Conservation (phyloP, 30 jellyfish, hydroid and myxozoan species). For the Aurelia aurita complex sp. Pacific region DNA sequence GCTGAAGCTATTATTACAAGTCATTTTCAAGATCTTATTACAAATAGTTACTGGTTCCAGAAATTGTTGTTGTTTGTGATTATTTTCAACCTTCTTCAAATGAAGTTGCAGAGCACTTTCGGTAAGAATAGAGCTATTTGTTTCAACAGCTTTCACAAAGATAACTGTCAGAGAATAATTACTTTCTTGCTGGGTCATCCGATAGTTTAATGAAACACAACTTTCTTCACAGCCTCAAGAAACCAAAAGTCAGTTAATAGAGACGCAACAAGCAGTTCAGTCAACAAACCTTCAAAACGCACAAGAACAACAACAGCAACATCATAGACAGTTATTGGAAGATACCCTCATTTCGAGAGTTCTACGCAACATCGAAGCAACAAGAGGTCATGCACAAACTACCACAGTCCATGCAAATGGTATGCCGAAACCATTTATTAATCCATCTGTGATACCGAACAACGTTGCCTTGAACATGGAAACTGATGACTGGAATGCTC, state of each 20-base stretch:
- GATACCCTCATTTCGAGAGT: slow-evolving; percentile 3
- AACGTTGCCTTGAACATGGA: background rate
- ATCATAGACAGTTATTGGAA: background rate
- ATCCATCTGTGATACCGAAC: background rate
- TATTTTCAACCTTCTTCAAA: no score
- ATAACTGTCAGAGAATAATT: no score
- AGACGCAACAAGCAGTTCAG: no score
- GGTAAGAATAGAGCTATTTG: no score
- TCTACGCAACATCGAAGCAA: slow-evolving; percentile 27
- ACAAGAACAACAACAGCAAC: background rate
- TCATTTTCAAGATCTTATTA: no score
- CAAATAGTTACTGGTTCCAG: no score
- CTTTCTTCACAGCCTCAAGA: background rate
- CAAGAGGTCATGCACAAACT: background rate
- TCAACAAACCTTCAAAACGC: background rate
- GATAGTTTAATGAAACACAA: background rate
- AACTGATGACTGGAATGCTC: slow-evolving; percentile 10
- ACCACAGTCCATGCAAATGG: background rate
- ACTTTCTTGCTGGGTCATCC: background rate
- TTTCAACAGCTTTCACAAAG: no score
- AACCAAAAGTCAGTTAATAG: no score
- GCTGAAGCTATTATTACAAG: no score
- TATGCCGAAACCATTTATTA: slow-evolving; percentile 32
- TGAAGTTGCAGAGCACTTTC: no score
- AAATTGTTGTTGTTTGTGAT: no score